These are phyloP conservation scores for Melikaiella ostensackeni DNA, from an alignment of 2,888 invertebrate genomes.

Conservation along the genomic window DNA sequence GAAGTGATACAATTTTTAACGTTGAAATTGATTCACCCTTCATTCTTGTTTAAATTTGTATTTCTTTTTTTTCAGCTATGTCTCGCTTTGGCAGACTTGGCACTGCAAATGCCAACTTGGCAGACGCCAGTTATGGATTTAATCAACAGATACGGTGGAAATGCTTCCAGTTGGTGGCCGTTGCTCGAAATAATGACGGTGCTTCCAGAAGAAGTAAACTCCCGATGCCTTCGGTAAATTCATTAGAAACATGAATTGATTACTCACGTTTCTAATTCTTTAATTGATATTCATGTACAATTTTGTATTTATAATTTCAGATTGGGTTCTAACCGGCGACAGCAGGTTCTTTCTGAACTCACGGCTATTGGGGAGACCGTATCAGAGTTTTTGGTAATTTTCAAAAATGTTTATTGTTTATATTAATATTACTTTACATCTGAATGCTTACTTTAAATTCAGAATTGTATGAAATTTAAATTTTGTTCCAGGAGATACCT, in stretches of 20 bases:
- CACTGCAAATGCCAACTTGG: slow-evolving; percentile 96
- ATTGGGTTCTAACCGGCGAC: slow-evolving; percentile 94
- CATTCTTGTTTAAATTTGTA: neutral
- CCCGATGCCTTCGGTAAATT: slow-evolving; percentile 82
- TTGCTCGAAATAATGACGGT: slow-evolving; percentile 95
- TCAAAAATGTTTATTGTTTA: neutral
- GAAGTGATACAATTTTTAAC: too few relatives aligned
- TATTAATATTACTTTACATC: too few relatives aligned
- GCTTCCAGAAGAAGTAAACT: slow-evolving; percentile 96
- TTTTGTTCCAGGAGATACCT: too few relatives aligned
- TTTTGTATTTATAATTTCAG: slow-evolving; percentile 55
- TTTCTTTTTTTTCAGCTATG: slow-evolving; percentile 82
- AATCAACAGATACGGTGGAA: slow-evolving; percentile 85
- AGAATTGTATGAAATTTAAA: too few relatives aligned
- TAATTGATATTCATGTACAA: neutral
- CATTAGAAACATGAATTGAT: neutral
- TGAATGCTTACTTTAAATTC: too few relatives aligned
- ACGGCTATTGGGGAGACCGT: slow-evolving; percentile 87
- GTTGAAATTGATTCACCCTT: neutral
- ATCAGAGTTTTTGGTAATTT: slow-evolving; percentile 84
- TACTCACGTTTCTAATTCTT: neutral
- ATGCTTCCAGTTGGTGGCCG: slow-evolving; percentile 85
- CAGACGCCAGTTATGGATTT: slow-evolving; percentile 91
- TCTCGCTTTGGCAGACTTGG: slow-evolving; percentile 94
- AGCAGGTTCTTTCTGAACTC: slow-evolving; percentile 90